Percentiles rank a stretch among this genome's conserved stretches.
Evolutionary conservation across 2,888 invertebrate genomes (phyloP).

Genomic region (Chloroclysta siterata): DNA sequence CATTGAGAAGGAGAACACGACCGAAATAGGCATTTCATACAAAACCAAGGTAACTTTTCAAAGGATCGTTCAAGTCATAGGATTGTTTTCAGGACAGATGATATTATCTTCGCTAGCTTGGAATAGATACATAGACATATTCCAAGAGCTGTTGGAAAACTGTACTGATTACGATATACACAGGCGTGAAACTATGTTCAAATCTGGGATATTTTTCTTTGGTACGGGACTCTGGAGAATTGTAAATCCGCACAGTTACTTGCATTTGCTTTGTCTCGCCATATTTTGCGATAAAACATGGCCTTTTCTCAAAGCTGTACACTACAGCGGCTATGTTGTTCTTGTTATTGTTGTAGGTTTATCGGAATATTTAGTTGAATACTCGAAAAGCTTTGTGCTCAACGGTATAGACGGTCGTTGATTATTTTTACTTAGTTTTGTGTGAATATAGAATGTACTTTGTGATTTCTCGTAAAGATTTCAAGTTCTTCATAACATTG

Average conservation of each 20-base stretch:
- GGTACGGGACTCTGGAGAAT: conserved; percentile 91
- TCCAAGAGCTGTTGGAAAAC: conserved; percentile 90
- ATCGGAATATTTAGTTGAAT: conserved; percentile 88
- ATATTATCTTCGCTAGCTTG: conserved; percentile 91
- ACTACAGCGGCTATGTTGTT: conserved; percentile 89
- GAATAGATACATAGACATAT: conserved; percentile 93
- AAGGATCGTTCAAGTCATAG: conserved; percentile 87
- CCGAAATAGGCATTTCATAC: conserved; percentile 85
- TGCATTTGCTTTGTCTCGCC: conserved; percentile 90
- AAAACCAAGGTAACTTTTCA: conserved; percentile 88
- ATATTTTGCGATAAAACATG: conserved; percentile 93
- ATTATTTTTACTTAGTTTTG: conserved; percentile 27
- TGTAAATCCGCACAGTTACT: conserved; percentile 90
- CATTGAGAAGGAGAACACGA: conserved; percentile 71
- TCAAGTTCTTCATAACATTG: conserved; percentile 4
- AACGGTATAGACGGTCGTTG: conserved; percentile 52
- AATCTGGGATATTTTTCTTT: conserved; percentile 90
- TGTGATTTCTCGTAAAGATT: conserved; percentile 17
- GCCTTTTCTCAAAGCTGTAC: conserved; percentile 89
- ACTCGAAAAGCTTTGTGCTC: conserved; percentile 57
- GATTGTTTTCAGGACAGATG: conserved; percentile 89
- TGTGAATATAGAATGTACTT: not conserved
- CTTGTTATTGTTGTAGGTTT: conserved; percentile 87
- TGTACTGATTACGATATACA: conserved; percentile 80
- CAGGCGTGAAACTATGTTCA: conserved; percentile 85